These are phyloP conservation scores for Sinocyclocheilus anshuiensis DNA, from an alignment of 2,113 vertebrate species.

Conservation along the genomic window DNA sequence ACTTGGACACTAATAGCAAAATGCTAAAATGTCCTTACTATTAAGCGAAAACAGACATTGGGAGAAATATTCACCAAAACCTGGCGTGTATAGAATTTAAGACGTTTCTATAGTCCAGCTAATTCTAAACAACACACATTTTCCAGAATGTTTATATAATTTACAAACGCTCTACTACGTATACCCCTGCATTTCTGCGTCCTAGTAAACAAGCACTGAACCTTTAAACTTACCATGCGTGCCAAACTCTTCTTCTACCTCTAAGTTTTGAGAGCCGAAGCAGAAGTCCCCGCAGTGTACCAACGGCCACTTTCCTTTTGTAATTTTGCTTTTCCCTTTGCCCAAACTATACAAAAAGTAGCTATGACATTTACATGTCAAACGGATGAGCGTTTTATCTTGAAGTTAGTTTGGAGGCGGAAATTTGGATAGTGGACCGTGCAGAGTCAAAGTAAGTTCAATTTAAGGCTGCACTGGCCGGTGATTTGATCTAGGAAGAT, in stretches of 20 bases:
- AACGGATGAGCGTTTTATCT: constrained; percentile 98
- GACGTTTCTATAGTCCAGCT: not conserved
- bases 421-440: constrained; percentile 62
- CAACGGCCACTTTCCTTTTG: constrained; percentile 69
- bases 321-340: constrained; percentile 74
- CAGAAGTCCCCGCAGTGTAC: constrained; percentile 60
- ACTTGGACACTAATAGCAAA: not conserved
- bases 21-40: not conserved
- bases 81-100: not conserved
- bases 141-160: constrained; percentile 40
- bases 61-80: not conserved
- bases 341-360: constrained; percentile 89
- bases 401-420: constrained; percentile 80
- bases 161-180: not conserved
- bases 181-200: constrained; percentile 39
- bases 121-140: constrained; percentile 24
- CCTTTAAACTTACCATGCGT: constrained; percentile 87
- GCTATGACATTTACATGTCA: constrained; percentile 99
- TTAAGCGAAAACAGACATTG: not conserved
- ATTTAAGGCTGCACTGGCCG: constrained; percentile 56
- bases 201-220: constrained; percentile 79
- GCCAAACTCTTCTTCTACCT: constrained; percentile 76
- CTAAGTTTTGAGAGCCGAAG: constrained; percentile 76
- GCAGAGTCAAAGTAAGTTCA: constrained; percentile 81
- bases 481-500: constrained; percentile 49